Evolutionary conservation across 2,888 invertebrate species (phyloP).

Genomic region (Athalia circularis): DNA sequence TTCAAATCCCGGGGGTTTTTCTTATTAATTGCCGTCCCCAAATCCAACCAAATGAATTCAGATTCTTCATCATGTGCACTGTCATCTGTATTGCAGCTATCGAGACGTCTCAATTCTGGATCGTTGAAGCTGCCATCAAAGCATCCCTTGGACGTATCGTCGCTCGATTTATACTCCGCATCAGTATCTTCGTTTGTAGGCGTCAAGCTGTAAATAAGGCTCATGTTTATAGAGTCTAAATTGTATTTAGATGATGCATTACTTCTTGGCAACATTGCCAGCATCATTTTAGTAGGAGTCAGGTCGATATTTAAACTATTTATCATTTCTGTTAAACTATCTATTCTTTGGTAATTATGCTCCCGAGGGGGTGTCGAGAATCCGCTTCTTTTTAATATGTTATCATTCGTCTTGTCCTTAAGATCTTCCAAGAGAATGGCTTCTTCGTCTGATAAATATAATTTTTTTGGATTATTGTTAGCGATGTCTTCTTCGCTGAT

Average conservation of each 20-base stretch:
- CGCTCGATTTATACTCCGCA: neutral
- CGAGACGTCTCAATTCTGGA: slow-evolving; percentile 10
- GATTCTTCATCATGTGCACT: slow-evolving; percentile 36
- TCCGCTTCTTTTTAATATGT: neutral
- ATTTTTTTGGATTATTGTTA: slow-evolving; percentile 3
- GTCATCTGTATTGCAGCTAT: slow-evolving; percentile 24
- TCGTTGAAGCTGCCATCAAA: slow-evolving; percentile 27
- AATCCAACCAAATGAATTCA: slow-evolving; percentile 52
- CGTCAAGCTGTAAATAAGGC: slow-evolving; percentile 66
- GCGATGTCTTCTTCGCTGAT: neutral
- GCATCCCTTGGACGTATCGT: neutral
- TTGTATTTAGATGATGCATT: slow-evolving; percentile 64
- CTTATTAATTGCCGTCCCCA: slow-evolving; percentile 15
- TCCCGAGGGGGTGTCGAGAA: slow-evolving; percentile 3
- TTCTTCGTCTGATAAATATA: neutral
- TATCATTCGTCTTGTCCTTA: no score
- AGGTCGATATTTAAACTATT: slow-evolving; percentile 60
- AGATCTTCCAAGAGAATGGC: no score
- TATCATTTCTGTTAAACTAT: slow-evolving; percentile 62
- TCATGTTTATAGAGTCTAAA: slow-evolving; percentile 63
- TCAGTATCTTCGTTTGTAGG: slow-evolving; percentile 52
- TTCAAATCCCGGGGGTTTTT: slow-evolving; percentile 38
- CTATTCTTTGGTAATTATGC: slow-evolving; percentile 51
- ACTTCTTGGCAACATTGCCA: slow-evolving; percentile 55
- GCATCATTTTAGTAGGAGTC: slow-evolving; percentile 55